Base-by-base conservation (phyloP, 2,888 invertebrate species). In the Apomyelois bistriatella region DNA sequence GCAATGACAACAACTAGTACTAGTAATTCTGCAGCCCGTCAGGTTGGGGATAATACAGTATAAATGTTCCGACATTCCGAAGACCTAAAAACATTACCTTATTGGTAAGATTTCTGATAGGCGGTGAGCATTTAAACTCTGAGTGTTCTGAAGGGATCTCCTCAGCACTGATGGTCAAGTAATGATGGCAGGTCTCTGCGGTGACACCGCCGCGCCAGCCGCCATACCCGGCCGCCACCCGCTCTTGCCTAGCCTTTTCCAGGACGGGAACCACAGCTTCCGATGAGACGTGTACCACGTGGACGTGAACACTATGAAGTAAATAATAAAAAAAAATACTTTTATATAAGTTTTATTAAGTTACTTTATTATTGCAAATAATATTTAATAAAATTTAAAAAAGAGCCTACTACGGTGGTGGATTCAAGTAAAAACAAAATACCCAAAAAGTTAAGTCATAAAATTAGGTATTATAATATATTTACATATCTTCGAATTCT, bases 121-220 rank as follows among this genome's bases (percentile, higher is more conserved):
- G 94, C 1, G 94, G 94, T 46, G 92, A 92, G 56, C 94, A 94
- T 70, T 94, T 94, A 65, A 80, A 94, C 68, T 94, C 92, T 0
- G 94, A 92, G n/a, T 82, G 91, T 15, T 87, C 87, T 12, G 91
- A 85, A 1, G 92, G 92, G 28, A 94, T 85, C 50, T 92, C 81
- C 60, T 93, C 93, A 0, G 94, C 86, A 50, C 82, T 79, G 7
- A 94, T 77, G 0, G 90, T 82, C 15, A 94, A 79, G 72, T 94
- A 94, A 69, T 94, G 94, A 62, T 93, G 91, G 70, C 94, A 94
- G 0, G 94, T 94, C 76, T 94, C 94, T 0, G 91, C 92, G 0
- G 93, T 93, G 47, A 94, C 73, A 5, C 87, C 90, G 0, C 83
- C 87, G 4, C 92, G 90, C 59, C 82, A 83, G 12, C 76, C 76